A percentile compares a stretch with the other conserved stretches of the same genome.
These are phyloP conservation scores for Phortica variegata DNA, from an alignment of 1,140 invertebrate genomes.

Conservation along the genomic window DNA sequence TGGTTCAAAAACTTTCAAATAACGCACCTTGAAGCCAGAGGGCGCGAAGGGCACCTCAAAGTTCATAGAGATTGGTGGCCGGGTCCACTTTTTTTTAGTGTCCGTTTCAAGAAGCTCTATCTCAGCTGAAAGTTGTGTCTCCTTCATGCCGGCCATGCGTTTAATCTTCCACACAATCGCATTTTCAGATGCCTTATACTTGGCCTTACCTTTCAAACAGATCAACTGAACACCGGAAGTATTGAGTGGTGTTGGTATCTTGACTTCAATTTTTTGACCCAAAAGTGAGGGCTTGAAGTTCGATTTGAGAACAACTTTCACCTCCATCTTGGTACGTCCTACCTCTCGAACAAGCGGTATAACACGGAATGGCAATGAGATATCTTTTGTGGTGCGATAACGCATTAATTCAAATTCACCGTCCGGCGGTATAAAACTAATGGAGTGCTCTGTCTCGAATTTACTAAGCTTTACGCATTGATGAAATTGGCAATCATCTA, in stretches of 20 bases:
- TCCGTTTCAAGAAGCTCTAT: constrained; percentile 99
- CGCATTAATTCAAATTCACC: constrained; percentile 99
- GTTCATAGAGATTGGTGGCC: constrained; percentile 99
- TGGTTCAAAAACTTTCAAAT: constrained; percentile 98
- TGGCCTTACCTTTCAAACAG: constrained; percentile 98
- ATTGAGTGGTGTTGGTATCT: constrained; percentile 98
- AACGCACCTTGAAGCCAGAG: constrained; percentile 97
- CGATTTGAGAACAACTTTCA: constrained; percentile 99
- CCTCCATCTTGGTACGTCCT: constrained; percentile 98
- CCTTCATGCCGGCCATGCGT: constrained; percentile 99
- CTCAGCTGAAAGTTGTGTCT: constrained; percentile 98
- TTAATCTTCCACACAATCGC: constrained; percentile 99
- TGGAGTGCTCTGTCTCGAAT: constrained; percentile 99
- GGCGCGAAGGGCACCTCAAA: constrained; percentile 98
- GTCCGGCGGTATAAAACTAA: constrained; percentile 99
- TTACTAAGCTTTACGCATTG: constrained; percentile 99
- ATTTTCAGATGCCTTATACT: constrained; percentile 99
- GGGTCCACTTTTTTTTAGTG: constrained; percentile 99
- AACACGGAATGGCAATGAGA: constrained; percentile 97
- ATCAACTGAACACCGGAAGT: constrained; percentile 98
- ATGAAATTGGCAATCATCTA: constrained; percentile 99
- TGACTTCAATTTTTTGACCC: constrained; percentile 98
- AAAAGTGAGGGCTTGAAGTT: constrained; percentile 98
- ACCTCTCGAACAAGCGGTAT: constrained; percentile 98
- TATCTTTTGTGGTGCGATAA: constrained; percentile 99